Percentiles rank a stretch among this genome's conserved stretches.
phyloP scores from a whole-genome alignment of 2,797 vertebrate species.

The Chaunax sp. region DNA sequence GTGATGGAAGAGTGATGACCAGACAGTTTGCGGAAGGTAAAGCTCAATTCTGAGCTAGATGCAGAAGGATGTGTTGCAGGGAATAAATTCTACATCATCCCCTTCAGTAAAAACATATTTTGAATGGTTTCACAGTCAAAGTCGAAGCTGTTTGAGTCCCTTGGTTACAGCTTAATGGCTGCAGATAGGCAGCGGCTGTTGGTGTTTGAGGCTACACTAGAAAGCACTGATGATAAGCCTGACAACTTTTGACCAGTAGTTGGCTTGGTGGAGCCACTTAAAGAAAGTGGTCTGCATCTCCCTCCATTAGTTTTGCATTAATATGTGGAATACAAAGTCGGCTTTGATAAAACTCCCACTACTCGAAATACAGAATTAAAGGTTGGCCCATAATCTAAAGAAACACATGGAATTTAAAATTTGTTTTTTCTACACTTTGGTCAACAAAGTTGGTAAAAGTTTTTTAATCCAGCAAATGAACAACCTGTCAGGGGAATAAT shows the following conservation, averaged over 20 bases:
- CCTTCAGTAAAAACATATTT: slow-evolving; percentile 11
- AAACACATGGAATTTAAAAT: neutral
- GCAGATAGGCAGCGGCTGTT: slow-evolving; percentile 25
- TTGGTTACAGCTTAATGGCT: slow-evolving; percentile 40
- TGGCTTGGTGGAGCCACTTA: slow-evolving; percentile 35
- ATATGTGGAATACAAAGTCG: slow-evolving; percentile 9
- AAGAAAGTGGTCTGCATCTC: slow-evolving; percentile 13
- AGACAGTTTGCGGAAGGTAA: slow-evolving; percentile 19
- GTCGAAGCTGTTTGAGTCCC: slow-evolving; percentile 3
- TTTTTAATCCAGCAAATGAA: slow-evolving; percentile 14
- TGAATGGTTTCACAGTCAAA: slow-evolving; percentile 30
- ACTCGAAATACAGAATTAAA: neutral
- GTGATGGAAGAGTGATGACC: slow-evolving; percentile 27
- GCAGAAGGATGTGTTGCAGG: neutral
- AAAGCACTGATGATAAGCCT: slow-evolving; percentile 43
- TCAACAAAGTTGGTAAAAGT: neutral
- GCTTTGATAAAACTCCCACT: slow-evolving; percentile 15
- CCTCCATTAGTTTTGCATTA: slow-evolving; percentile 35
- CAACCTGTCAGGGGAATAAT: neutral
- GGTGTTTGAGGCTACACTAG: slow-evolving; percentile 23
- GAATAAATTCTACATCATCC: neutral
- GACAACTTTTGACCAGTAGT: slow-evolving; percentile 20
- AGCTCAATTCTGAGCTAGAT: slow-evolving; percentile 9
- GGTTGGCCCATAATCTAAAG: neutral
- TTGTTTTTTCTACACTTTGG: neutral